A percentile compares a stretch with the other conserved stretches of the same genome.
Evolutionary conservation across 1,140 invertebrate species (phyloP).

Genomic region (Euura lappo): DNA sequence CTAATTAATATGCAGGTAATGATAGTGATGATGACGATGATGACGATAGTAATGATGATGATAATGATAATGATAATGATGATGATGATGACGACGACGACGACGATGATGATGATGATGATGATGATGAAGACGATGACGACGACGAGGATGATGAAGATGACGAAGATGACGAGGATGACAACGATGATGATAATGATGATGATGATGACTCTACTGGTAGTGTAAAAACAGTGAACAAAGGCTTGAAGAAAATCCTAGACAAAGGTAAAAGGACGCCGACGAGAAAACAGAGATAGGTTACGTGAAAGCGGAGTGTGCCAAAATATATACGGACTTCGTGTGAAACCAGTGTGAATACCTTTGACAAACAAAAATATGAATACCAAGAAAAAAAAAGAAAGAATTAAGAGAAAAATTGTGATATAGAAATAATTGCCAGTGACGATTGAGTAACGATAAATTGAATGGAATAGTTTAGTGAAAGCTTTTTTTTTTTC

Average conservation of each 20-base stretch:
- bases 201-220: constrained; percentile 48
- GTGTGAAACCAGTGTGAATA: background rate
- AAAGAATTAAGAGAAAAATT: constrained; percentile 28
- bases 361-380: too few species aligned
- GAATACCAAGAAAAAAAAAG: constrained; percentile 1
- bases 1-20: constrained; percentile 54
- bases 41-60: constrained; percentile 57
- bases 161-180: constrained; percentile 47
- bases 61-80: constrained; percentile 58
- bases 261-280: constrained; percentile 46
- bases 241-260: constrained; percentile 40
- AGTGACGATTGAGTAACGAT: constrained; percentile 61
- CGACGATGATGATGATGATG: constrained; percentile 52
- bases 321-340: background rate
- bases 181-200: constrained; percentile 49
- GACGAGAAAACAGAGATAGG: background rate
- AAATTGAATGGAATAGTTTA: constrained; percentile 49
- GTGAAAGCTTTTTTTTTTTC: constrained; percentile 23
- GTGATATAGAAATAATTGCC: constrained; percentile 53
- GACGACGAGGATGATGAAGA: constrained; percentile 57
- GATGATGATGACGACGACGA: constrained; percentile 60
- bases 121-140: constrained; percentile 59
- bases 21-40: constrained; percentile 63
- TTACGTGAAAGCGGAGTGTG: constrained; percentile 44
- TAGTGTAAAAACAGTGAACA: constrained; percentile 24